Conservation (phyloP, 2,888 invertebrate genomes). For the Andrena haemorrhoa region DNA sequence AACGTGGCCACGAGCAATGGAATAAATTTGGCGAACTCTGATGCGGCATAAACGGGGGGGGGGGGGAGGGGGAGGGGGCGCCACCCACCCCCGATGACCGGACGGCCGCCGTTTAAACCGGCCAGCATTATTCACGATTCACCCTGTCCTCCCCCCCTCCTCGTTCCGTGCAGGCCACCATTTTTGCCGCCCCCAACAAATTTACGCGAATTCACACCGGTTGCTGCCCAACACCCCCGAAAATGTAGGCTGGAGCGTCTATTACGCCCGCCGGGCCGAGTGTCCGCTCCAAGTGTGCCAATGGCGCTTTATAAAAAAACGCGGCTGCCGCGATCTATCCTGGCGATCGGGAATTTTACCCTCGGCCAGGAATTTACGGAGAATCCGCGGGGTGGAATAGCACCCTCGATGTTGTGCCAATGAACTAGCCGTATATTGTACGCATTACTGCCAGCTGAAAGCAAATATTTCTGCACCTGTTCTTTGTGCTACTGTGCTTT, state of each 20-base stretch:
- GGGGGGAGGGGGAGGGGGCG: constrained; percentile 13
- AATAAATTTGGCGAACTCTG: constrained; percentile 81
- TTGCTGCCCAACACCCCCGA: constrained; percentile 56
- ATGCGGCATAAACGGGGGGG: constrained; percentile 78
- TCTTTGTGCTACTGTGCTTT: too few species aligned
- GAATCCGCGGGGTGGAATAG: not conserved
- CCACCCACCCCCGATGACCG: constrained; percentile 74
- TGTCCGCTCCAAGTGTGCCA: constrained; percentile 45
- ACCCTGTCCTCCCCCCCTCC: constrained; percentile 38
- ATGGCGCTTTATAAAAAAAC: constrained; percentile 6
- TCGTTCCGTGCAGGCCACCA: constrained; percentile 56
- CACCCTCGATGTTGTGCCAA: too few species aligned
- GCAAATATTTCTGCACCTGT: too few species aligned
- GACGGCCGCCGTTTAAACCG: constrained; percentile 77
- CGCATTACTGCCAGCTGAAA: too few species aligned
- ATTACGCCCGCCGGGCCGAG: constrained; percentile 53
- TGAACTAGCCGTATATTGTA: too few species aligned
- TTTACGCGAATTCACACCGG: constrained; percentile 77
- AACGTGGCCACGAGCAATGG: constrained; percentile 73
- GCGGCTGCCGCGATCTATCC: not conserved
- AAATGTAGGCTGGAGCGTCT: constrained; percentile 64
- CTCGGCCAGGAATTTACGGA: not conserved
- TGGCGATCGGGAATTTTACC: not conserved
- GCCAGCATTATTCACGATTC: constrained; percentile 78
- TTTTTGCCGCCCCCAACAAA: constrained; percentile 75